Evolutionary conservation across 2,888 invertebrate species (phyloP).

Genomic region (Alsophila aescularia): DNA sequence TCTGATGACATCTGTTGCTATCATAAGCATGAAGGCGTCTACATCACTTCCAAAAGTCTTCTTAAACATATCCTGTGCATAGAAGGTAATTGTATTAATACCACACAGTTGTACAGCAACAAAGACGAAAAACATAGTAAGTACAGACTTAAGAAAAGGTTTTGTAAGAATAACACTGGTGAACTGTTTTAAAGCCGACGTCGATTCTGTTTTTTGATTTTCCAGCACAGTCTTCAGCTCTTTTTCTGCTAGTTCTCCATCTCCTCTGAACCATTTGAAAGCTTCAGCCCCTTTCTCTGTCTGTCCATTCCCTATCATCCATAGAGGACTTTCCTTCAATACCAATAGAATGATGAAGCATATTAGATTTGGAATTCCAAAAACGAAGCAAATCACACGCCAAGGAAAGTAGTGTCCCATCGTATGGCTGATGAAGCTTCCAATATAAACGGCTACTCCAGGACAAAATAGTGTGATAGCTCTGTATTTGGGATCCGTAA

Average conservation of each 20-base stretch:
- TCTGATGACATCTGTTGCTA: slow-evolving; percentile 54
- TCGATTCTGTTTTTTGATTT: slow-evolving; percentile 39
- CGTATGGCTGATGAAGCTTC: slow-evolving; percentile 50
- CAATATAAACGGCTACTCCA: slow-evolving; percentile 46
- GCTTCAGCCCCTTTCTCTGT: slow-evolving; percentile 48
- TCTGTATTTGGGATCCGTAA: slow-evolving; percentile 58
- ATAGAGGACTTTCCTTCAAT: slow-evolving; percentile 62
- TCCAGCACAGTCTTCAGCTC: slow-evolving; percentile 53
- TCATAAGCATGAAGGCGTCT: slow-evolving; percentile 53
- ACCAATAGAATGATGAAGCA: slow-evolving; percentile 44
- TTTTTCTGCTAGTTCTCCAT: slow-evolving; percentile 43
- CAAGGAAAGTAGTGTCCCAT: slow-evolving; percentile 52
- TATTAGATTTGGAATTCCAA: slow-evolving; percentile 45
- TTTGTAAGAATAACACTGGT: slow-evolving; percentile 44
- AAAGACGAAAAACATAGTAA: slow-evolving; percentile 44
- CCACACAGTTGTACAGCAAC: slow-evolving; percentile 54
- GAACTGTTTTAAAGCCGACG: slow-evolving; percentile 39
- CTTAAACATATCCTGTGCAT: slow-evolving; percentile 53
- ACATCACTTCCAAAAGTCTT: slow-evolving; percentile 52
- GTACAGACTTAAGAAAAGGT: slow-evolving; percentile 48
- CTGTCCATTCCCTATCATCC: slow-evolving; percentile 58
- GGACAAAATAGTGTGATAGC: slow-evolving; percentile 48
- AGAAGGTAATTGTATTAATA: slow-evolving; percentile 56
- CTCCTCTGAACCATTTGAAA: slow-evolving; percentile 56
- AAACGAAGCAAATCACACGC: slow-evolving; percentile 50